A percentile compares a stretch with the other conserved stretches of the same genome.
Conservation (phyloP, 2,113 vertebrate species). For the Varanus komodoensis region DNA sequence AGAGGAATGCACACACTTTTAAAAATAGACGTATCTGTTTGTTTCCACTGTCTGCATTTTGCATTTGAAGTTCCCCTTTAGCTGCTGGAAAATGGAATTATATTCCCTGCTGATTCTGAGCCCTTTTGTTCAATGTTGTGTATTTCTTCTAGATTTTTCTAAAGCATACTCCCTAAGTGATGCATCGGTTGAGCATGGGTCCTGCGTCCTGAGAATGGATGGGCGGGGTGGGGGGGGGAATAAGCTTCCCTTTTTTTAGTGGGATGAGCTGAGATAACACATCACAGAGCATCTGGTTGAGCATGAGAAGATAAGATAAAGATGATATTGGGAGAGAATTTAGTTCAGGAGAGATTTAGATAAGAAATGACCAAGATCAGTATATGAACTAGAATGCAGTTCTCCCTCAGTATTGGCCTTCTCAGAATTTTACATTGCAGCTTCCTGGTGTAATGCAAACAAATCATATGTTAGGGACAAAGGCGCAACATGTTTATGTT, state of each 20-base stretch:
- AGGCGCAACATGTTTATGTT: too few relatives aligned
- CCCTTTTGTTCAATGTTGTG: conserved; percentile 47
- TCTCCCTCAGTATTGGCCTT: too few relatives aligned
- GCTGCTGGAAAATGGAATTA: conserved; percentile 64
- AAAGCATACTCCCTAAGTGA: neutral
- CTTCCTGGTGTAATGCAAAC: too few relatives aligned
- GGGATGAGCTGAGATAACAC: too few relatives aligned
- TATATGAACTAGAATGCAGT: too few relatives aligned
- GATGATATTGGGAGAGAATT: too few relatives aligned
- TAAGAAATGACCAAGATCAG: too few relatives aligned
- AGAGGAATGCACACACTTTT: conserved; percentile 40
- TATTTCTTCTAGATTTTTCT: conserved; percentile 42
- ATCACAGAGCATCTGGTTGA: too few relatives aligned
- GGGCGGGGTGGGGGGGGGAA: neutral
- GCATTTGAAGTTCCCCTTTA: conserved; percentile 54
- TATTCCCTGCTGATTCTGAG: neutral
- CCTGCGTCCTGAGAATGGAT: conserved; percentile 7
- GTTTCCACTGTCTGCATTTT: neutral
- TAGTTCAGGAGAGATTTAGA: too few relatives aligned
- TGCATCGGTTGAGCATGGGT: conserved; percentile 34
- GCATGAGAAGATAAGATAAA: too few relatives aligned
- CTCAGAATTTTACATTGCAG: too few relatives aligned
- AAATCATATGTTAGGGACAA: too few relatives aligned
- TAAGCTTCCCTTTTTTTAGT: neutral
- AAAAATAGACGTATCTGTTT: conserved; percentile 48